phyloP scores from a whole-genome alignment of 2,113 vertebrate species.

The Tachysurus vachellii region DNA sequence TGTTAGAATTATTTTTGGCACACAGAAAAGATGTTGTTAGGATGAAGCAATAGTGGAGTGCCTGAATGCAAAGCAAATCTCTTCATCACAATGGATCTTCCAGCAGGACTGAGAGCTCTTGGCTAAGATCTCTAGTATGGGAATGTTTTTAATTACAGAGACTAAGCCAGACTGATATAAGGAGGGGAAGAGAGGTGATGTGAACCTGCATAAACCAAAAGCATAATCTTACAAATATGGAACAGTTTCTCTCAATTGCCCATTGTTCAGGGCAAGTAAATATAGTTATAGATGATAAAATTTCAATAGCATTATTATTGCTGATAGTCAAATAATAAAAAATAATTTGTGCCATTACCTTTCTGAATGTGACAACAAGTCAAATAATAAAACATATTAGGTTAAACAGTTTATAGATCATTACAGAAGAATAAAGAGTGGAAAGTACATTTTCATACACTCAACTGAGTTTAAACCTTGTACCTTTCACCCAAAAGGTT shows the following conservation, averaged over 20 bases:
- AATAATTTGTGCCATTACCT: background rate
- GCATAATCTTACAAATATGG: background rate
- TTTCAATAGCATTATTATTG: background rate
- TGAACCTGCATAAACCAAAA: conserved; percentile 7
- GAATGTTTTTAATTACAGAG: conserved; percentile 18
- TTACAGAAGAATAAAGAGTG: background rate
- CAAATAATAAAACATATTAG: background rate
- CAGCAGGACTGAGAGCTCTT: conserved; percentile 9
- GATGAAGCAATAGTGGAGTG: background rate
- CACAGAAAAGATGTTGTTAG: background rate
- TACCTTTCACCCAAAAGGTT: background rate
- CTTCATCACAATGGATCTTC: background rate
- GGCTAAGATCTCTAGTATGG: background rate
- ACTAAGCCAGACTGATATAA: conserved; percentile 4
- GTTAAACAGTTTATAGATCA: background rate
- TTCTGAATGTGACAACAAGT: background rate
- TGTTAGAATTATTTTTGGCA: background rate
- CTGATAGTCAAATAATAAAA: background rate
- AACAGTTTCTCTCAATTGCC: background rate
- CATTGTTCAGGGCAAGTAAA: background rate
- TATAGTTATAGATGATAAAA: background rate
- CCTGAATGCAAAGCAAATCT: background rate
- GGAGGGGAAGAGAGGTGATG: background rate
- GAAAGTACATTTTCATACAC: background rate
- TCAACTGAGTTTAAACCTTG: conserved; percentile 1